phyloP scores from a whole-genome alignment of 2,797 vertebrate genomes.

The Hippopotamyrus pictus region DNA sequence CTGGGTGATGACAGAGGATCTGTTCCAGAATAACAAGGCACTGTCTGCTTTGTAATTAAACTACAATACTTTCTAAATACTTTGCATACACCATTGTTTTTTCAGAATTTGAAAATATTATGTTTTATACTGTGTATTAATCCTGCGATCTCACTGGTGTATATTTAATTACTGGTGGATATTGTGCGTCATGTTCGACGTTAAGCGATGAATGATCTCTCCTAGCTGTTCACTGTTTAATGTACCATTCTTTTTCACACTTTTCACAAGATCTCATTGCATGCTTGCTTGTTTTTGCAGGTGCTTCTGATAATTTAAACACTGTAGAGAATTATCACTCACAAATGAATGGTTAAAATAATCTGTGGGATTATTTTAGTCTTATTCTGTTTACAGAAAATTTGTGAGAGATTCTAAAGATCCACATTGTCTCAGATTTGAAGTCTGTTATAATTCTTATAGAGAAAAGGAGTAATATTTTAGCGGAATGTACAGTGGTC shows the following conservation, averaged over 20 bases:
- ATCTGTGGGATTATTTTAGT: background rate
- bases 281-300: background rate
- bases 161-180: background rate
- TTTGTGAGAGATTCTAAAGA: background rate
- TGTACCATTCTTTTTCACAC: background rate
- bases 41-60: background rate
- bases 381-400: background rate
- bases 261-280: background rate
- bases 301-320: background rate
- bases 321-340: background rate
- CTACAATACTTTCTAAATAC: background rate
- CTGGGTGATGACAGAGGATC: background rate
- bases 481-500: background rate
- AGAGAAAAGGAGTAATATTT: background rate
- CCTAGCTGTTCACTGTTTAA: background rate
- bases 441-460: background rate
- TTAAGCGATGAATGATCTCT: background rate
- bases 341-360: background rate
- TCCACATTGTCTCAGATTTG: background rate
- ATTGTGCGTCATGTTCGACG: background rate
- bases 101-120: background rate
- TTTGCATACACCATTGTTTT: background rate
- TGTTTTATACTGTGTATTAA: background rate
- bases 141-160: background rate
- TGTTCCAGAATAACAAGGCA: background rate